Percentiles rank a stretch among this genome's conserved stretches.
These are phyloP conservation scores for Symphodus melops DNA, from an alignment of 2,113 vertebrate species.

Conservation along the genomic window DNA sequence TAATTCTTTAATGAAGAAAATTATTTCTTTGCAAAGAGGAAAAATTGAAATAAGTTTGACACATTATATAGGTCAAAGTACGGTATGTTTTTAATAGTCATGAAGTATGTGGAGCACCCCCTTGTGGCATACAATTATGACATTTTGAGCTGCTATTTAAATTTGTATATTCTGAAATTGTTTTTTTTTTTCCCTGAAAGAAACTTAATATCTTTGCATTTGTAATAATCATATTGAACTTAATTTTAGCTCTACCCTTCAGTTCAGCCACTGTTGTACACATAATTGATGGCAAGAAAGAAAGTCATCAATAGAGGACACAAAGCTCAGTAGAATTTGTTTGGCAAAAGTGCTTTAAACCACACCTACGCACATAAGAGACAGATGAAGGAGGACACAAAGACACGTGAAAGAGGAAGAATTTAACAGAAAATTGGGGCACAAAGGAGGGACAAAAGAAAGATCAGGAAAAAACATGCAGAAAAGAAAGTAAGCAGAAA, in stretches of 20 bases:
- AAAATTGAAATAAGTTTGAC: too few species aligned
- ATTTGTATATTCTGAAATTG: background rate
- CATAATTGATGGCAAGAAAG: slow-evolving; percentile 1
- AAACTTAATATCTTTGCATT: background rate
- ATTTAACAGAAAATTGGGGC: background rate
- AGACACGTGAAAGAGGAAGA: background rate
- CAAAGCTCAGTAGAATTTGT: slow-evolving; percentile 41
- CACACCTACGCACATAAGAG: slow-evolving; percentile 60
- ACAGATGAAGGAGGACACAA: slow-evolving; percentile 52
- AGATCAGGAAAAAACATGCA: background rate
- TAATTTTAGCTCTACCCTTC: background rate
- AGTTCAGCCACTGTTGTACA: background rate
- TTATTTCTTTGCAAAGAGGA: too few species aligned
- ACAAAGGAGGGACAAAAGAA: background rate
- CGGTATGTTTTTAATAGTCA: background rate
- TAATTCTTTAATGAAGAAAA: too few species aligned
- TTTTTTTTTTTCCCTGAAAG: background rate
- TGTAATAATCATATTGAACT: background rate
- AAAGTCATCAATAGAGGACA: slow-evolving; percentile 40
- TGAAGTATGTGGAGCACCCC: background rate
- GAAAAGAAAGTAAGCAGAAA: background rate
- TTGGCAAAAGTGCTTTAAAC: slow-evolving; percentile 47
- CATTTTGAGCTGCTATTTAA: background rate
- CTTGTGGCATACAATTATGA: slow-evolving; percentile 9
- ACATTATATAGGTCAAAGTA: background rate